These are phyloP conservation scores for Agriotes lineatus DNA, from an alignment of 2,888 invertebrate genomes.

Conservation along the genomic window DNA sequence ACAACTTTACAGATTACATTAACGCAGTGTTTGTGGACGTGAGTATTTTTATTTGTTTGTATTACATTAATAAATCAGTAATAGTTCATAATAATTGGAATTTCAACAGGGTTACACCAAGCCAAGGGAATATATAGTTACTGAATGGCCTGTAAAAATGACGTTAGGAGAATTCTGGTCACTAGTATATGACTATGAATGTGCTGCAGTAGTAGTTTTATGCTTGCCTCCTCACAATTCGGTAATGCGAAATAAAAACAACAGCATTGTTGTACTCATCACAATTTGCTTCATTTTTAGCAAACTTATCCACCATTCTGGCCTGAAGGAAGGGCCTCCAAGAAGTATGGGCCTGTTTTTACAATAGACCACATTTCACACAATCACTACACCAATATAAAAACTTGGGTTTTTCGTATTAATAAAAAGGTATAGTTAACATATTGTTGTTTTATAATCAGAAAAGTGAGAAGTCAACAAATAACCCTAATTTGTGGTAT, in stretches of 20 bases:
- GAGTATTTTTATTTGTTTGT: conserved; percentile 74
- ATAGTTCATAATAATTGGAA: too few relatives aligned
- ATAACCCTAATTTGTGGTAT: too few relatives aligned
- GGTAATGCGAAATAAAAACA: conserved; percentile 66
- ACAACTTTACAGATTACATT: conserved; percentile 97
- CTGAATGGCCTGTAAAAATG: conserved; percentile 96
- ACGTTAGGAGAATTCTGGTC: conserved; percentile 99
- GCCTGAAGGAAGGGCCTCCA: conserved; percentile 90
- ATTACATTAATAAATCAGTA: too few relatives aligned
- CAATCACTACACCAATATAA: conserved; percentile 94
- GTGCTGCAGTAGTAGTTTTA: conserved; percentile 94
- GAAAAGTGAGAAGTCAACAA: neutral
- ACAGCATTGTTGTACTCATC: too few relatives aligned
- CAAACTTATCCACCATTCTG: conserved; percentile 93
- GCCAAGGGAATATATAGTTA: conserved; percentile 95
- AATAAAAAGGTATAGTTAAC: conserved; percentile 84
- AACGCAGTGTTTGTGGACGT: conserved; percentile 99
- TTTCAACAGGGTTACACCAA: conserved; percentile 94
- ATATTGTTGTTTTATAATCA: neutral
- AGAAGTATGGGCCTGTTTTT: conserved; percentile 94
- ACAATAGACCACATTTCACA: conserved; percentile 95
- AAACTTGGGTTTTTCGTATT: conserved; percentile 95
- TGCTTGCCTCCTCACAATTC: conserved; percentile 88
- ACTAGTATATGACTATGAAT: conserved; percentile 96
- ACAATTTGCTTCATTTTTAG: conserved; percentile 74